Evolutionary conservation across 1,140 invertebrate species (phyloP).

Genomic region (Bombus confusus): DNA sequence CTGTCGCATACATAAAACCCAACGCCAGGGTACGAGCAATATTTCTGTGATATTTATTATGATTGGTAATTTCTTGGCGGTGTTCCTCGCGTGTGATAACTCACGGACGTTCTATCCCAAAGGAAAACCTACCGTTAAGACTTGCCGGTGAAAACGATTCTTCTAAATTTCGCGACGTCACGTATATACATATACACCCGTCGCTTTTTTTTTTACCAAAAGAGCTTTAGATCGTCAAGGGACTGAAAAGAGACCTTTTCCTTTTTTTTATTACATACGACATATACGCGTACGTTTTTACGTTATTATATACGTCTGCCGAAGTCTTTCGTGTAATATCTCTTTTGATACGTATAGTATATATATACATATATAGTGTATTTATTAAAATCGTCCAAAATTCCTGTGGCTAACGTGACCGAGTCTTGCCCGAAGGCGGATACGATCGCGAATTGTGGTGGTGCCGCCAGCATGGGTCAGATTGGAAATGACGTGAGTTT

Average conservation of each 20-base stretch:
- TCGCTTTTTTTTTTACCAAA: not conserved
- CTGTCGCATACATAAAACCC: not conserved
- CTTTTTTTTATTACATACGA: not conserved
- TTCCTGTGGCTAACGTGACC: constrained; percentile 82
- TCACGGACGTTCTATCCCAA: constrained; percentile 72
- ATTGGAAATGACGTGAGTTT: constrained; percentile 83
- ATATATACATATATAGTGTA: constrained; percentile 51
- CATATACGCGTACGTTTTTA: not conserved
- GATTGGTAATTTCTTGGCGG: constrained; percentile 58
- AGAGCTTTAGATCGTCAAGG: not conserved
- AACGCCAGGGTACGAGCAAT: constrained; percentile 17
- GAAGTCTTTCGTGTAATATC: constrained; percentile 47
- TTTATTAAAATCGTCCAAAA: constrained; percentile 76
- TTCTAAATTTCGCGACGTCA: not conserved
- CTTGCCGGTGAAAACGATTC: constrained; percentile 51
- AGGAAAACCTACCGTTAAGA: constrained; percentile 28
- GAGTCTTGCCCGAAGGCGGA: constrained; percentile 78
- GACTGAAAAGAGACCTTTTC: not conserved
- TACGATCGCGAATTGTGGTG: constrained; percentile 75
- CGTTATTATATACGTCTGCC: not conserved
- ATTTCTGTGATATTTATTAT: constrained; percentile 68
- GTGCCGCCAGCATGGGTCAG: constrained; percentile 83
- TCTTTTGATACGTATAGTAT: not conserved
- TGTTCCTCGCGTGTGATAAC: constrained; percentile 72
- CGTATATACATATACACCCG: not conserved